Percentiles rank a stretch among this genome's conserved stretches.
Conservation (phyloP, 1,140 invertebrate species). For the Spodoptera litura region DNA sequence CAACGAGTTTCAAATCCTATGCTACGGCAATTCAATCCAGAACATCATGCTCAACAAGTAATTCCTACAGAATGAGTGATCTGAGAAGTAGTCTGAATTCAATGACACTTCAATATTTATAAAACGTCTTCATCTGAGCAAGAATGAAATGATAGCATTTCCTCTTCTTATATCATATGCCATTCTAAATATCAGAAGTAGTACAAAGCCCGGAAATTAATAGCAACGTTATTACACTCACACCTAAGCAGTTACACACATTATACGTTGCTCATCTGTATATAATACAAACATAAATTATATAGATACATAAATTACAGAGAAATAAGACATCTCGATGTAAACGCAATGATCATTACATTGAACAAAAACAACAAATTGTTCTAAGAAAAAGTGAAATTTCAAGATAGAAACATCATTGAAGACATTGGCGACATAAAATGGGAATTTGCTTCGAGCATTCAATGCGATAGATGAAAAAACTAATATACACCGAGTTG, state of each 20-base stretch:
- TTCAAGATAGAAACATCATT: conserved; percentile 68
- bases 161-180: background rate
- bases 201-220: conserved; percentile 45
- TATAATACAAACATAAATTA: conserved; percentile 46
- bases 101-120: conserved; percentile 25
- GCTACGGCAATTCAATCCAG: no score
- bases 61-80: background rate
- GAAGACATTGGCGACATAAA: conserved; percentile 61
- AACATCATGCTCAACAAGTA: background rate
- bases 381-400: conserved; percentile 65
- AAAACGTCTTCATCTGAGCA: background rate
- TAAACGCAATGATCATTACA: conserved; percentile 66
- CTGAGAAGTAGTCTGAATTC: background rate
- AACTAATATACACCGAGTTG: conserved; percentile 45
- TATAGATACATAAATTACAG: no score
- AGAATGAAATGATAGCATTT: conserved; percentile 16
- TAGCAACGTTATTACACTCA: conserved; percentile 32
- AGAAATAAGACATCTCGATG: conserved; percentile 55
- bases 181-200: conserved; percentile 28
- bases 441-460: conserved; percentile 52
- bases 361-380: conserved; percentile 65
- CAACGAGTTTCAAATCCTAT: no score
- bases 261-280: conserved; percentile 24
- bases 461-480: conserved; percentile 49
- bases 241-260: conserved; percentile 26